phyloP scores from a whole-genome alignment of 2,888 invertebrate species.

The Tribolium freemani region DNA sequence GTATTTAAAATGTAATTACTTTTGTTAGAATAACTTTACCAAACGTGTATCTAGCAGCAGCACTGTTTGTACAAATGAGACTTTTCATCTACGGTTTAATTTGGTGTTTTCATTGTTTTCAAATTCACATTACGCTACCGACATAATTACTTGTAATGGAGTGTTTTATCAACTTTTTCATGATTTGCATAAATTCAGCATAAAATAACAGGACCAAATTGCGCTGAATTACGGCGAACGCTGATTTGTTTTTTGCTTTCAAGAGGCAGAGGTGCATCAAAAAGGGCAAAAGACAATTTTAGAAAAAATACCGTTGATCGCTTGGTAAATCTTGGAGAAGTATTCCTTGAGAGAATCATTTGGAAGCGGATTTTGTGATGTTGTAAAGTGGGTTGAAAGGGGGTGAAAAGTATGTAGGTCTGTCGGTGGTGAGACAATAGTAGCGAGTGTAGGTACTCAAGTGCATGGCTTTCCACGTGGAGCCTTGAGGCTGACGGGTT shows the following conservation, averaged over 20 bases:
- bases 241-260: no score
- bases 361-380: background rate
- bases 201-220: no score
- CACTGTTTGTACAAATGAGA: background rate
- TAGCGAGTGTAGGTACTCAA: background rate
- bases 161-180: background rate
- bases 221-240: no score
- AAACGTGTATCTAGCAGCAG: background rate
- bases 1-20: background rate
- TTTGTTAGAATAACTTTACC: background rate
- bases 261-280: no score
- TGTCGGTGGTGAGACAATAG: conserved; percentile 2
- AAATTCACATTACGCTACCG: background rate
- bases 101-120: background rate
- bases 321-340: background rate
- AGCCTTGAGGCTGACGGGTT: conserved; percentile 52
- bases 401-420: background rate
- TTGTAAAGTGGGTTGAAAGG: background rate
- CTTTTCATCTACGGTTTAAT: background rate
- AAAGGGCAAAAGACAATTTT: no score
- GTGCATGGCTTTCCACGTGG: conserved; percentile 42
- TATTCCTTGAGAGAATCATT: no score
- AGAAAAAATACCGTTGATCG: background rate
- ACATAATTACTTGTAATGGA: background rate
- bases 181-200: background rate